Conservation (phyloP, 2,888 invertebrate genomes). For the Sipunculus nudus region DNA sequence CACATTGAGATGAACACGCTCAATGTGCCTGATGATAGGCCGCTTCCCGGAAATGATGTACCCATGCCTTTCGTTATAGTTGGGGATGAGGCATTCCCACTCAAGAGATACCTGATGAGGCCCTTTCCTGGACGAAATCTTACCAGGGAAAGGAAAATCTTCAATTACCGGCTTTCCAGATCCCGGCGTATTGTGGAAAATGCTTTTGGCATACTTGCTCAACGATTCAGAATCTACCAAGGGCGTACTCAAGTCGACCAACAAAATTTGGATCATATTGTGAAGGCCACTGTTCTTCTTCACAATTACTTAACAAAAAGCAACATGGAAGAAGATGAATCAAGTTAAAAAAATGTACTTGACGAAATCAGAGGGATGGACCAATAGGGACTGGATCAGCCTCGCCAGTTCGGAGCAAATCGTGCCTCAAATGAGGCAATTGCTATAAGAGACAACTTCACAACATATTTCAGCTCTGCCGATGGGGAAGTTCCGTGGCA, state of each 20-base stretch:
- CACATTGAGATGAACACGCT: neutral
- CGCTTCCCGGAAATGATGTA: neutral
- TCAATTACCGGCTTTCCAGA: conserved; percentile 23
- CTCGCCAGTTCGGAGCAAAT: no score
- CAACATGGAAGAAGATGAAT: no score
- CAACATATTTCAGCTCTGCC: no score
- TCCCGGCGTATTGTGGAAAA: conserved; percentile 13
- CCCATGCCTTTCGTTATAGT: conserved; percentile 2
- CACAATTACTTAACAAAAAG: no score
- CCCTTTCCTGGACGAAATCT: conserved; percentile 6
- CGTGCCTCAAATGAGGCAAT: no score
- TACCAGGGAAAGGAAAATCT: conserved; percentile 7
- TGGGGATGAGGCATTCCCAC: conserved; percentile 17
- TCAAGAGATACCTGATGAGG: neutral
- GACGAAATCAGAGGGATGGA: no score
- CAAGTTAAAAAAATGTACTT: no score
- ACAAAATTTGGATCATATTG: neutral
- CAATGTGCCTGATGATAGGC: neutral
- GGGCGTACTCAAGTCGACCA: neutral
- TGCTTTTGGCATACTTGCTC: conserved; percentile 18
- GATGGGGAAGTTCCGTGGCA: no score
- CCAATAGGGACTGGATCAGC: no score
- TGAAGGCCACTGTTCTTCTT: conserved; percentile 1
- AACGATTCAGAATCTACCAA: conserved; percentile 1
- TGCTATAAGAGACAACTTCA: no score